Conservation (phyloP, 1,140 invertebrate species). For the Glossosoma conforme region DNA sequence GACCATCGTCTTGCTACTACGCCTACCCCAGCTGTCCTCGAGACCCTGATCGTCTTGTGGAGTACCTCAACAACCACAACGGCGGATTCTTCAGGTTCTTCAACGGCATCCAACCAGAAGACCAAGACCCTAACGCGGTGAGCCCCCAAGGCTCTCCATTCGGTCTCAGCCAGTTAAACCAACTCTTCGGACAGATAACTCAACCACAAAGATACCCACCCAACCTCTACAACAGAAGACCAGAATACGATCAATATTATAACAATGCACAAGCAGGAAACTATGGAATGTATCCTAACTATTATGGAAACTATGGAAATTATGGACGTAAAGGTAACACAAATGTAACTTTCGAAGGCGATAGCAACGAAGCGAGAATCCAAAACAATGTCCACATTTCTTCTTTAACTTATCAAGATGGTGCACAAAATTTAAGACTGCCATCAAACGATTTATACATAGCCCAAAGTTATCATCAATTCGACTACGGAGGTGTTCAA, state of each 20-base stretch:
- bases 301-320: conserved; percentile 2
- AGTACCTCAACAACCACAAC: conserved; percentile 81
- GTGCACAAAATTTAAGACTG: conserved; percentile 1
- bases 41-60: conserved; percentile 62
- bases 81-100: conserved; percentile 81
- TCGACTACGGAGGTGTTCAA: neutral
- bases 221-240: conserved; percentile 1
- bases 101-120: conserved; percentile 41
- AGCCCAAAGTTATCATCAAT: conserved; percentile 21
- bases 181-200: conserved; percentile 15
- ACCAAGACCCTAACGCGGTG: conserved; percentile 4
- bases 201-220: neutral
- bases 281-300: conserved; percentile 7
- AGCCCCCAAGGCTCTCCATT: conserved; percentile 6
- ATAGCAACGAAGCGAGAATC: conserved; percentile 23
- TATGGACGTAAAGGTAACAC: conserved; percentile 1
- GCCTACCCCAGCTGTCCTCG: conserved; percentile 70
- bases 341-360: neutral
- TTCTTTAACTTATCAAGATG: conserved; percentile 4
- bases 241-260: too few species aligned
- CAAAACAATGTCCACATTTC: conserved; percentile 18
- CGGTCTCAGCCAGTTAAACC: conserved; percentile 6
- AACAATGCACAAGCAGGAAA: too few species aligned
- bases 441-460: conserved; percentile 22
- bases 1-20: conserved; percentile 55